Evolutionary conservation across 2,888 invertebrate species (phyloP), one percentile per base, ranked within the genome.

Genomic region (Epiblema foenella): DNA sequence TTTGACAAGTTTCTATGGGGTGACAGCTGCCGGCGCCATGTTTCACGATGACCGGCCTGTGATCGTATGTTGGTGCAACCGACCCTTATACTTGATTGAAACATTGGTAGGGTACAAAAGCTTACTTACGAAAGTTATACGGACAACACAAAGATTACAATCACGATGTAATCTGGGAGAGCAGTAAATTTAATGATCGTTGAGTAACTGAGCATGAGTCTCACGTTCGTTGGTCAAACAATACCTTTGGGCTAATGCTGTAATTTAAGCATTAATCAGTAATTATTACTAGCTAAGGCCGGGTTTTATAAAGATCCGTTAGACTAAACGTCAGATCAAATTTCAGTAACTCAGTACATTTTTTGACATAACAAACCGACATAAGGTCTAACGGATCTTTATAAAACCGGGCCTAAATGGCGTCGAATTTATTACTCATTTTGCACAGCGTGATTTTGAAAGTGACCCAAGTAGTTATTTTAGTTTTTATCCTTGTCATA

Each of bases 391-490:
- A n/a, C n/a, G n/a, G n/a, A n/a, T n/a, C n/a, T n/a, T n/a, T n/a
- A n/a, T n/a, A n/a, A n/a, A n/a, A n/a, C n/a, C n/a, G n/a, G n/a
- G n/a, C n/a, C n/a, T n/a, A n/a, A 5, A 17, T 74, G 74, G 75
- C 68, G 75, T 63, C 66, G 63, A 58, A 68, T 63, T 66, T 33
- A 67, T 65, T 65, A 37, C 68, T 64, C 66, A 76, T 75, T 46
- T 46, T 46, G 60, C 42, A 60, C 46, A 46, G 15, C 24, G 24
- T 42, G 15, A 42, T 39, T 42, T 20, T 9, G 39, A 20, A 39
- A 39, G 42, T 42, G 58, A 59, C 39, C 20, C 0, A 42, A 39
- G 15, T 59, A 42, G 42, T 18, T 15, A 15, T 18, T 59, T 20
- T 3, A 7, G 20, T n/a, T 46, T n/a, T 1, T 46, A n/a, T 46